Evolutionary conservation across 2,113 vertebrate genomes (phyloP).

Genomic region (Carlito syrichta): DNA sequence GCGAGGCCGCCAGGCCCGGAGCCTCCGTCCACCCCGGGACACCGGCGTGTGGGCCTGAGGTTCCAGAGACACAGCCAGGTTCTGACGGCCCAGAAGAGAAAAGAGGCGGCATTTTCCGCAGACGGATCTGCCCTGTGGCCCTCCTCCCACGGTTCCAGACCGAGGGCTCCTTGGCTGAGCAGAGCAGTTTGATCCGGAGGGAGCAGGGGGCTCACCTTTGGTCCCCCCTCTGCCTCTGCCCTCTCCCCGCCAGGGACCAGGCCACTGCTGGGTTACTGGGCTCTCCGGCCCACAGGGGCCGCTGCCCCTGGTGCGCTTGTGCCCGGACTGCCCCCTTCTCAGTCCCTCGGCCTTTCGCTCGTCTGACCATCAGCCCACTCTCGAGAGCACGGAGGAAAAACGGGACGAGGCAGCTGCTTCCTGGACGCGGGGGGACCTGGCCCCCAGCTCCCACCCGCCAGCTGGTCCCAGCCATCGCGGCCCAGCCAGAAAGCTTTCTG

Average conservation of each 20-base stretch:
- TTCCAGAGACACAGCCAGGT: background rate
- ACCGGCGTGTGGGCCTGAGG: background rate
- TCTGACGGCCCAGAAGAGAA: background rate
- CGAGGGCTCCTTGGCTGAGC: background rate
- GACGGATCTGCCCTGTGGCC: background rate
- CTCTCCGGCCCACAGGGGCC: background rate
- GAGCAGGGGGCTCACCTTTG: background rate
- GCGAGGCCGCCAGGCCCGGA: background rate
- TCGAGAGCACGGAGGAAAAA: background rate
- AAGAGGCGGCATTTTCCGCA: background rate
- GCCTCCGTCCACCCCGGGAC: background rate
- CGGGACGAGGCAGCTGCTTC: background rate
- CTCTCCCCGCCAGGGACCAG: background rate
- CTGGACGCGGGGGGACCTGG: background rate
- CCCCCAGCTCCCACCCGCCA: background rate
- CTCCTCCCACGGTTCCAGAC: background rate
- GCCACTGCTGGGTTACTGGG: background rate
- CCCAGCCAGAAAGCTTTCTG: conserved; percentile 44
- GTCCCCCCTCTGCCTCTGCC: background rate
- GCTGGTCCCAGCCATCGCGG: background rate
- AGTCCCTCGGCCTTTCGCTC: background rate
- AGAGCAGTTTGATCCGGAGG: background rate
- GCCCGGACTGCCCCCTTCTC: background rate
- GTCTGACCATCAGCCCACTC: background rate
- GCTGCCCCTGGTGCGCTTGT: background rate